Evolutionary conservation across 2,797 vertebrate species (phyloP), one percentile per base, ranked within the genome.

Genomic region (Fratercula arctica): DNA sequence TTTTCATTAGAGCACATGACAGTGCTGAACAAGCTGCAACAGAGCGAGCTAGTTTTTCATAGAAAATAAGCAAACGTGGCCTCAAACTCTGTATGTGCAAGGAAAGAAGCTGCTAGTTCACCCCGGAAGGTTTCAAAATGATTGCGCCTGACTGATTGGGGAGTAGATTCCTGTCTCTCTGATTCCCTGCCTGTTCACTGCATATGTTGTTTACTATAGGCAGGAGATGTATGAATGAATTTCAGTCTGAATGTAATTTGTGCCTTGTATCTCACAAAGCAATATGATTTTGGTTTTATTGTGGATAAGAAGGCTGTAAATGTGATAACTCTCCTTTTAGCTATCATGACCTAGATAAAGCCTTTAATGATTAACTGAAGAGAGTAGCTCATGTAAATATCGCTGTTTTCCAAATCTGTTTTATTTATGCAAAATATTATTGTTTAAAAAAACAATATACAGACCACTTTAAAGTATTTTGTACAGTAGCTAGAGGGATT

Each of bases 291-390:
- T 66, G 23, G 15, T 93, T 88, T 74, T 75, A 51, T 33, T 46
- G 24, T 35, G 67, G 70, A 29, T 85, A 87, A 90, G 70, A 61
- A 82, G 46, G 21, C 18, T 73, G 23, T 72, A 90, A 85, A 59
- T 75, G 57, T 89, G 77, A 87, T 68, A 82, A 84, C 16, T 66
- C 37, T 72, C 18, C 50, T 70, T 74, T 77, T 85, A 64, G 33
- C 37, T 84, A 57, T 66, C 70, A 33, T 41, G 59, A 72, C 57
- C 20, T 54, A 82, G 73, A 66, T 85, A 85, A 72, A 13, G 18
- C 9, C 24, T 79, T 69, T 87, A 90, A 94, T 89, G 29, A 93
- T 79, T 82, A 87, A 87, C 46, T 85, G 37, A 57, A 81, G 76
- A 56, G 41, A 69, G 2, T 23, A 74, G 6, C 25, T 75, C 11